Evolutionary conservation across 2,113 vertebrate genomes (phyloP).

Genomic region (Craseonycteris thonglongyai): DNA sequence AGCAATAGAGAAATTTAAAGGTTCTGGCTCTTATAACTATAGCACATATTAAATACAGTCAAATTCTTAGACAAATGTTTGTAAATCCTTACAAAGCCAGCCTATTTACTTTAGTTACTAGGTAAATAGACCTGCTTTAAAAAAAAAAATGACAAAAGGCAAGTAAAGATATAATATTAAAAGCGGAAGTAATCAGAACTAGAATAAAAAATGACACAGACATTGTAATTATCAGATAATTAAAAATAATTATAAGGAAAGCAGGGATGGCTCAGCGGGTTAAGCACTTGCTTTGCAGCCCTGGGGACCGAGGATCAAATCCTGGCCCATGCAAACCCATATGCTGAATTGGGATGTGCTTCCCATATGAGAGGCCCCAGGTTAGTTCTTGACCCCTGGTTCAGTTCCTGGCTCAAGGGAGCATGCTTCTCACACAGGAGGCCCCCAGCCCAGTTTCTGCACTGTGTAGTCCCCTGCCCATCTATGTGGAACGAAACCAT

Average conservation of each 20-base stretch:
- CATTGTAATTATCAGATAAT: not conserved
- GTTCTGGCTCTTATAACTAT: not conserved
- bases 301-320: too few relatives aligned
- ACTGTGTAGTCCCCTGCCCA: too few relatives aligned
- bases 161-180: not conserved
- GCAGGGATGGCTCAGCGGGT: too few relatives aligned
- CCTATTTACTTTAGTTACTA: not conserved
- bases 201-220: not conserved
- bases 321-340: too few relatives aligned
- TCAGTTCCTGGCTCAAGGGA: too few relatives aligned
- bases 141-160: not conserved
- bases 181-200: not conserved
- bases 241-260: constrained; percentile 4
- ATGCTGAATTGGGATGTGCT: too few relatives aligned
- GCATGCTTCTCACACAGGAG: too few relatives aligned
- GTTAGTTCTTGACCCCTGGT: too few relatives aligned
- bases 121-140: not conserved
- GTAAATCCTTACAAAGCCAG: not conserved
- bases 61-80: not conserved
- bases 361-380: too few relatives aligned
- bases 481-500: too few relatives aligned
- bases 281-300: too few relatives aligned
- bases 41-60: not conserved
- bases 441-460: too few relatives aligned
- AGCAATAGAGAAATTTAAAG: not conserved